A percentile compares a stretch with the other conserved stretches of the same genome.
These are phyloP conservation scores for Molorchus minor DNA, from an alignment of 2,888 invertebrate species.

Conservation along the genomic window DNA sequence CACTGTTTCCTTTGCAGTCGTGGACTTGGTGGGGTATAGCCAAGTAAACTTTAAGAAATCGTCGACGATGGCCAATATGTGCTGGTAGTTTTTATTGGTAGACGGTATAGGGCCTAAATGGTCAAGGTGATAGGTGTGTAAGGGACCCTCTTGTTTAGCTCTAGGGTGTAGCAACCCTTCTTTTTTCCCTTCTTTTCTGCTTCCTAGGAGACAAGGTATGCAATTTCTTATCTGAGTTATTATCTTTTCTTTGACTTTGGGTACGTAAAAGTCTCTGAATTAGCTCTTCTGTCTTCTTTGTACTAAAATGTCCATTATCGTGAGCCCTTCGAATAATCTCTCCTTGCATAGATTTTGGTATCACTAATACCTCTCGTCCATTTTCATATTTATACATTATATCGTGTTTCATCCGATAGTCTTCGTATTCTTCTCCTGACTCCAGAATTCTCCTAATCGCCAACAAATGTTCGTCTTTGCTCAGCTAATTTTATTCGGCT, in stretches of 20 bases:
- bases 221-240: conserved; percentile 29
- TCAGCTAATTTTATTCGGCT: background rate
- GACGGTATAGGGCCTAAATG: conserved; percentile 43
- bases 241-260: conserved; percentile 38
- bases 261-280: conserved; percentile 37
- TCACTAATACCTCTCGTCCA: conserved; percentile 37
- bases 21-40: conserved; percentile 50
- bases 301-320: conserved; percentile 53
- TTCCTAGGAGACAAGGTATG: conserved; percentile 42
- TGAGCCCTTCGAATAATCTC: conserved; percentile 54
- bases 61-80: conserved; percentile 53
- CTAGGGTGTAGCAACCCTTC: conserved; percentile 41
- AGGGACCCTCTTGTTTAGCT: conserved; percentile 35
- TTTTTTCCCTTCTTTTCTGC: conserved; percentile 41
- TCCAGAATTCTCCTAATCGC: background rate
- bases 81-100: conserved; percentile 41
- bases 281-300: conserved; percentile 38
- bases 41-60: conserved; percentile 52
- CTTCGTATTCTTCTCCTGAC: conserved; percentile 21
- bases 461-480: background rate
- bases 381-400: conserved; percentile 44
- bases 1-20: conserved; percentile 42
- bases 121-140: conserved; percentile 42
- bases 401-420: conserved; percentile 32
- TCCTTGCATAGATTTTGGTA: conserved; percentile 53